These are phyloP conservation scores for Sarotherodon lohbergeri DNA, from an alignment of 2,113 vertebrate species.

Conservation along the genomic window DNA sequence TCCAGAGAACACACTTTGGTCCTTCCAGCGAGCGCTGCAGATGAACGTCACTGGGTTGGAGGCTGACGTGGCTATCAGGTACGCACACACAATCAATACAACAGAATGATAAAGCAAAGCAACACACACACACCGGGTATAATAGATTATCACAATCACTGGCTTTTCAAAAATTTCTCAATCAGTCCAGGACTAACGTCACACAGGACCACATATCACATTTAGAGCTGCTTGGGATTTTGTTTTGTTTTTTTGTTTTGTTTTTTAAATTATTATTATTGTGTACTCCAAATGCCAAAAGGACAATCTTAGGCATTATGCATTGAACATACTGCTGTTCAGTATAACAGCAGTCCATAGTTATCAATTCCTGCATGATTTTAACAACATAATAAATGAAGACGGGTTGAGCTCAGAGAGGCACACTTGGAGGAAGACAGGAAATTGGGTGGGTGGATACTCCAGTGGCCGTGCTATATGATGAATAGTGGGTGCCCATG, in stretches of 20 bases:
- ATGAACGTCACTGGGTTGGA: constrained; percentile 85
- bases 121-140: constrained; percentile 51
- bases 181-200: background rate
- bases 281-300: background rate
- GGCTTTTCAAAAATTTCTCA: background rate
- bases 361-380: constrained; percentile 43
- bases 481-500: background rate
- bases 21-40: constrained; percentile 89
- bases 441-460: background rate
- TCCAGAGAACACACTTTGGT: constrained; percentile 94
- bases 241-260: background rate
- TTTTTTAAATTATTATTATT: background rate
- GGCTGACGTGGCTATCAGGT: constrained; percentile 88
- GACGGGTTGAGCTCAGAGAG: background rate
- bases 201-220: background rate
- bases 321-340: background rate
- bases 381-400: background rate
- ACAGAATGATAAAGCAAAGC: background rate
- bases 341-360: background rate
- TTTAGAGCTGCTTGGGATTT: background rate
- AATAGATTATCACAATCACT: background rate
- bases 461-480: background rate
- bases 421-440: background rate
- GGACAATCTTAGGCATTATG: background rate
- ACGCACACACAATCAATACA: constrained; percentile 8